A percentile compares a stretch with the other conserved stretches of the same genome.
These are phyloP conservation scores for Sturnira hondurensis DNA, from an alignment of 2,113 vertebrate genomes.

Conservation along the genomic window DNA sequence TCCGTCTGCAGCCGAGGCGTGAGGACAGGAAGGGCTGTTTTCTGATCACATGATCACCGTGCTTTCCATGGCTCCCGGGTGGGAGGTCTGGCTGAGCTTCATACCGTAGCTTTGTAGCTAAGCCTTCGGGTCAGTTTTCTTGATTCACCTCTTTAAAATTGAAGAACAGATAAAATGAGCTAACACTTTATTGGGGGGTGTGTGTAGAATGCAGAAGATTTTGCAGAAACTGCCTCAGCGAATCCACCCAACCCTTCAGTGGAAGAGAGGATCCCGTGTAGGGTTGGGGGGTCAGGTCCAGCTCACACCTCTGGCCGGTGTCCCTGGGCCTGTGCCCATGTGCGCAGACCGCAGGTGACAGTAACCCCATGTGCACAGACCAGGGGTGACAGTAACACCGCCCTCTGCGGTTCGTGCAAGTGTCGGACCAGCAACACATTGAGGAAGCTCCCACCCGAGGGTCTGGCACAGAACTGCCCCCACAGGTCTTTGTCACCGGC, in stretches of 20 bases:
- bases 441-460: too few relatives aligned
- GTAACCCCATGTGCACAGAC: too few relatives aligned
- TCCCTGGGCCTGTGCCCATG: neutral
- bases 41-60: neutral
- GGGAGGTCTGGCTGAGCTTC: neutral
- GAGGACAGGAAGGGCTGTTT: neutral
- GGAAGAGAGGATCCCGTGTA: neutral
- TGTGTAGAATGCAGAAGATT: neutral
- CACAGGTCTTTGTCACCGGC: neutral
- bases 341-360: neutral
- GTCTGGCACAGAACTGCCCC: neutral
- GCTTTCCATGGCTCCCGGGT: neutral
- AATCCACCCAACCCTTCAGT: neutral
- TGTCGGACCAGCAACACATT: too few relatives aligned
- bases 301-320: neutral
- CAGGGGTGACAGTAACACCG: too few relatives aligned
- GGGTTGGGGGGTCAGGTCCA: neutral
- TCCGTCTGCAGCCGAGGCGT: neutral
- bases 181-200: neutral
- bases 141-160: neutral
- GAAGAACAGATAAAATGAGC: neutral
- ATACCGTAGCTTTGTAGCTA: neutral
- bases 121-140: neutral
- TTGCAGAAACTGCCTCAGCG: neutral
- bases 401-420: neutral